Base-by-base conservation (phyloP, 2,113 vertebrate genomes). In the Pseudorectes ferrugineus region DNA sequence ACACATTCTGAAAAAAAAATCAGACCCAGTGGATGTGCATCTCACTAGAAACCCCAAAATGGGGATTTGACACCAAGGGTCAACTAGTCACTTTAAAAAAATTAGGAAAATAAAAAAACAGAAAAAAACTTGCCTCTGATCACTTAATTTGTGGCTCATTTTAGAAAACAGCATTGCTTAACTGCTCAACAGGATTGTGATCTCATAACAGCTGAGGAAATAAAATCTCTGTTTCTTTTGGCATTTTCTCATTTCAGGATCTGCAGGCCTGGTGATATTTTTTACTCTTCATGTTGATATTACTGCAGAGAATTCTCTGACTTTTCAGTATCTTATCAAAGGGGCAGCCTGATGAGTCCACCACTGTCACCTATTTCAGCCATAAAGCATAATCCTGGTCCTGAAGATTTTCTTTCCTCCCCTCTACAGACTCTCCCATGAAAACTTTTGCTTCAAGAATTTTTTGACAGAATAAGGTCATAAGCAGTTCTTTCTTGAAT, bases 151-250 rank as follows among this genome's bases (percentile, higher is more conserved):
- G 31, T 71, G 70, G 52, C n/a, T 87, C 42, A 13, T 52, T 88
- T 94, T 59, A 95, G 85, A 93, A 79, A 88, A 59, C 57, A 84
- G 49, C 23, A 21, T 61, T 80, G 28, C 78, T 88, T 90, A 85
- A 76, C 72, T 90, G 71, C 66, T 93, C 46, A 63, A 82, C 31
- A 77, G 38, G 43, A 73, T 78, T 77, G 51, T 52, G 82, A 94
- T 90, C 67, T 94, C 82, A 66, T 75, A 94, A 85, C 81, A 94
- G 89, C 82, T 95, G 85, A 96, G 68, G 85, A 93, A 97, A 93
- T 85, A 85, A 90, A 93, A 92, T 59, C 82, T 81, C 31, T 89
- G 75, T 94, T 96, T 93, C 83, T 91, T 93, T 92, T 93, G 86
- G 83, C 76, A 67, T 88, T 93, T 92, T 94, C 52, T 92, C 68